A percentile compares a stretch with the other conserved stretches of the same genome.
phyloP scores from a whole-genome alignment of 2,797 vertebrate genomes.

The Catamblyrhynchus diadema region DNA sequence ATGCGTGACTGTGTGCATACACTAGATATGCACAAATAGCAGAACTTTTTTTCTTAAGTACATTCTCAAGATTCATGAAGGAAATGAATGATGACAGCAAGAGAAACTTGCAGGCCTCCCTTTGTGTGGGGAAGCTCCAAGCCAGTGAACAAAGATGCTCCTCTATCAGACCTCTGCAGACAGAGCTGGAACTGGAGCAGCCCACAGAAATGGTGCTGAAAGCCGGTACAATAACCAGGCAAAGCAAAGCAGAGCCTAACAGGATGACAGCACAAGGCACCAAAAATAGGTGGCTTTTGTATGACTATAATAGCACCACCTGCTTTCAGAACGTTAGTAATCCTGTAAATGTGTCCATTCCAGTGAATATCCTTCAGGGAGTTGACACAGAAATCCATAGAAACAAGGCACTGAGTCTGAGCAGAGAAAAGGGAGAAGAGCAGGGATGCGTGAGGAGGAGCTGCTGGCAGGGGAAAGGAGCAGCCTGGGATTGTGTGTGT shows the following conservation, averaged over 20 bases:
- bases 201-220: neutral
- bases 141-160: slow-evolving; percentile 13
- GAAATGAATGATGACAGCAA: neutral
- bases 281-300: slow-evolving; percentile 64
- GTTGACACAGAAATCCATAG: slow-evolving; percentile 65
- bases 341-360: slow-evolving; percentile 58
- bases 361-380: slow-evolving; percentile 61
- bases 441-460: neutral
- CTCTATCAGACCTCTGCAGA: slow-evolving; percentile 6
- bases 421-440: slow-evolving; percentile 24
- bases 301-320: slow-evolving; percentile 62
- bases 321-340: slow-evolving; percentile 58
- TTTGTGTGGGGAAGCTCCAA: neutral
- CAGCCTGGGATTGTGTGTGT: neutral
- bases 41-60: neutral
- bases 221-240: slow-evolving; percentile 34
- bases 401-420: slow-evolving; percentile 27
- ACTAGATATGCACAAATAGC: neutral
- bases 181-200: slow-evolving; percentile 16
- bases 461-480: neutral
- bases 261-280: slow-evolving; percentile 51
- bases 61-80: neutral
- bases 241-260: slow-evolving; percentile 40
- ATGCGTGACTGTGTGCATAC: neutral
- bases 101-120: neutral